These are phyloP conservation scores for Limonius californicus DNA, from an alignment of 1,140 invertebrate species.

Conservation along the genomic window DNA sequence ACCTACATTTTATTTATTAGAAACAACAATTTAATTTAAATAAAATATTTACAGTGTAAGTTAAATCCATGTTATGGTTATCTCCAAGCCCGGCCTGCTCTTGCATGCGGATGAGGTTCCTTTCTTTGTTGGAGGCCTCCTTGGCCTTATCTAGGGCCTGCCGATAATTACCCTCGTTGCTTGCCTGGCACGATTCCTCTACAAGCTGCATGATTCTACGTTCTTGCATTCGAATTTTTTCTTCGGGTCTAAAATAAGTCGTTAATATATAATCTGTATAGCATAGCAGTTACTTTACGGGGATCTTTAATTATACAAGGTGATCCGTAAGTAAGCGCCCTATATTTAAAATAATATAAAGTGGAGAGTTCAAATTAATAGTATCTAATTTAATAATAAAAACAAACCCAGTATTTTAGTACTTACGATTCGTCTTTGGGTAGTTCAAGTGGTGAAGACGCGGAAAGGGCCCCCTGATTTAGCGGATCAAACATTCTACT, in stretches of 20 bases:
- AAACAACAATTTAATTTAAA: constrained; percentile 35
- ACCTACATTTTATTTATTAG: constrained; percentile 57
- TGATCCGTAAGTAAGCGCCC: no score
- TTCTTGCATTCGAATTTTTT: constrained; percentile 80
- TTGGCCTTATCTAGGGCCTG: constrained; percentile 88
- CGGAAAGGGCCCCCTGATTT: constrained; percentile 60
- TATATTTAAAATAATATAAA: no score
- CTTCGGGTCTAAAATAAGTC: constrained; percentile 73
- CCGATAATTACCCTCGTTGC: constrained; percentile 39
- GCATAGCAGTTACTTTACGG: no score
- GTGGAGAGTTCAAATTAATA: neutral
- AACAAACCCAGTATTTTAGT: neutral
- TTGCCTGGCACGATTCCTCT: constrained; percentile 73
- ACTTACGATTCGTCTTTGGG: constrained; percentile 73
- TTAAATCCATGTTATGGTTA: constrained; percentile 88
- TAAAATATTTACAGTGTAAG: constrained; percentile 91
- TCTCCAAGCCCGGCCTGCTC: constrained; percentile 86
- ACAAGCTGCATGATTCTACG: constrained; percentile 79
- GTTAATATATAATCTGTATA: no score
- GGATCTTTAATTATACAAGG: no score
- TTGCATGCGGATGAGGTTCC: constrained; percentile 81
- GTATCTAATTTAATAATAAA: no score
- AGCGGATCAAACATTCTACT: constrained; percentile 73
- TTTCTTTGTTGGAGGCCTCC: constrained; percentile 91
- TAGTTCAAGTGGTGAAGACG: constrained; percentile 56